Percentiles rank a stretch among this genome's conserved stretches.
Conservation (phyloP, 2,113 vertebrate species). For the Eublepharis macularius region DNA sequence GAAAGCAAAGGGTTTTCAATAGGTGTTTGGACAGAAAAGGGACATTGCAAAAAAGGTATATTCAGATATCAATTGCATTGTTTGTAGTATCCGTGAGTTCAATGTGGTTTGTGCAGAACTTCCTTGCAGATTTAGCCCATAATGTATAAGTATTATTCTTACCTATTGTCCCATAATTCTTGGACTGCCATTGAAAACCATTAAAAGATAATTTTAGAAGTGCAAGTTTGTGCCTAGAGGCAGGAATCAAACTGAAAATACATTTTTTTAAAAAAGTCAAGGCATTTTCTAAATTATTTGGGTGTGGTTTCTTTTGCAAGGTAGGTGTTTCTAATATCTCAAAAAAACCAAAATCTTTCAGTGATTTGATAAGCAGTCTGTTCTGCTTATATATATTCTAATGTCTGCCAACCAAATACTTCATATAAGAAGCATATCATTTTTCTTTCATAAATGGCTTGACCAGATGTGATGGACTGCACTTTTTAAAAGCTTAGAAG, state of each 20-base stretch:
- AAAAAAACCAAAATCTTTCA: background rate
- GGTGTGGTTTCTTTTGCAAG: background rate
- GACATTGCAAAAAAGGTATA: no score
- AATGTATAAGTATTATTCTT: background rate
- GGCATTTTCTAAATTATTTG: background rate
- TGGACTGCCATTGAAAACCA: background rate
- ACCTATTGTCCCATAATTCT: background rate
- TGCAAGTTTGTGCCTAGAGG: background rate
- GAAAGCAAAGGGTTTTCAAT: no score
- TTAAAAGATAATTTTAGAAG: background rate
- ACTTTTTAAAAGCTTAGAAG: no score
- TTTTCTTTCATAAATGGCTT: slow-evolving; percentile 23
- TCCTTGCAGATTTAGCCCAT: background rate
- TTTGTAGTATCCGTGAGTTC: background rate
- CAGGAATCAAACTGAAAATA: background rate
- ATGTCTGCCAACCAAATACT: slow-evolving; percentile 7
- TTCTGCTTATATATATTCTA: slow-evolving; percentile 18
- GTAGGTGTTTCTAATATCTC: slow-evolving; percentile 19
- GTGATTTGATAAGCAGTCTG: slow-evolving; percentile 29
- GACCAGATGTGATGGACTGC: no score
- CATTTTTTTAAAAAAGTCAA: background rate
- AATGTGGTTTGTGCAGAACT: background rate
- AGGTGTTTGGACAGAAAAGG: no score
- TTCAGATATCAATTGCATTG: no score
- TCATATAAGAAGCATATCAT: slow-evolving; percentile 24